phyloP scores from a whole-genome alignment of 2,113 vertebrate genomes.

The Laticauda laticaudata region DNA sequence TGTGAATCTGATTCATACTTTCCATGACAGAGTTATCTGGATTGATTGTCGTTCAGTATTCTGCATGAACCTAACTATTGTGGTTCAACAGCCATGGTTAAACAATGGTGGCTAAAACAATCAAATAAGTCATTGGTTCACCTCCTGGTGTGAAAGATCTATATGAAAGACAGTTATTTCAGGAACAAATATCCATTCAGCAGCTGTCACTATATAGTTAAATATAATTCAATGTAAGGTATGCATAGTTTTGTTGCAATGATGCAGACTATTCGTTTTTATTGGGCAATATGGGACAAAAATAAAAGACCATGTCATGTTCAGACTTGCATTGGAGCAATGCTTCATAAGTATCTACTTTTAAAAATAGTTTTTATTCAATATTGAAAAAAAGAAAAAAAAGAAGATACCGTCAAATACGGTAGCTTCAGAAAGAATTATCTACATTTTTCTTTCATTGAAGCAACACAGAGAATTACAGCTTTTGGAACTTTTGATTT shows the following conservation, averaged over 20 bases:
- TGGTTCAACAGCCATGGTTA: not conserved
- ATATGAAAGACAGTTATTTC: not conserved
- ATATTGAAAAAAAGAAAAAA: not conserved
- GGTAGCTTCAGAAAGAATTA: conserved; percentile 21
- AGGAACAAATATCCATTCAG: not conserved
- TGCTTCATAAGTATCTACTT: conserved; percentile 27
- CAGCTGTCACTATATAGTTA: not conserved
- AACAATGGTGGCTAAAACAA: not conserved
- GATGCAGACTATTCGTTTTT: conserved; percentile 29
- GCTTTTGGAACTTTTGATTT: conserved; percentile 33
- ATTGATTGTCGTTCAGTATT: not conserved
- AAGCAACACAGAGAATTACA: conserved; percentile 31
- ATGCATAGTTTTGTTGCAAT: conserved; percentile 14
- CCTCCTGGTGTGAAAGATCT: not conserved
- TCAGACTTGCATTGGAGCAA: conserved; percentile 49
- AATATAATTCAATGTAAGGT: not conserved
- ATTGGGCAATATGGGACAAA: conserved; percentile 33
- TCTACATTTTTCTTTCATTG: conserved; percentile 35
- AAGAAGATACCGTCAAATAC: not conserved
- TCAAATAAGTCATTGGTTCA: not conserved
- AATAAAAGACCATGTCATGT: conserved; percentile 11
- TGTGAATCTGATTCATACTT: not conserved
- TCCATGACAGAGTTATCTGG: not conserved
- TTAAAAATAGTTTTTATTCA: not conserved
- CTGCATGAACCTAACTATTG: not conserved